Base-by-base conservation (phyloP, 2,888 invertebrate genomes). In the Pheosia tremula region DNA sequence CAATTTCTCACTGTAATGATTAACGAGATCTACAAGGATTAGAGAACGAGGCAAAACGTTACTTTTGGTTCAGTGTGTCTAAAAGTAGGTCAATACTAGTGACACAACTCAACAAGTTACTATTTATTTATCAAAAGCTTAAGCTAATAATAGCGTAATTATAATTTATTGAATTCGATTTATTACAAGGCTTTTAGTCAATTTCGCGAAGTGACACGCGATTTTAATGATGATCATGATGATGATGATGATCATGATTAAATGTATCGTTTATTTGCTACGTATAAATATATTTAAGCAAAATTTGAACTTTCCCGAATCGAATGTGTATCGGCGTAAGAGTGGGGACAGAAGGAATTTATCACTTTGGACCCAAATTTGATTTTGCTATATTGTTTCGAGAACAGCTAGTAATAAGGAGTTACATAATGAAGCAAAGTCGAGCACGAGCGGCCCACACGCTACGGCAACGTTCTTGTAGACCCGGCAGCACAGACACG, bases 291-390 rank as follows among this genome's bases (percentile, higher is more conserved):
- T 4, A 24, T 50, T 50, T 24, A 50, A 50, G 49, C 50, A 7
- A 24, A 50, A 50, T 50, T 50, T 50, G 13, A 50, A 37, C 9
- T 52, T 45, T 45, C n/a, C n/a, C 50, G 43, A n/a, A n/a, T 59
- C 55, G 58, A 62, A 60, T 60, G 41, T 43, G 60, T 50, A 54
- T 64, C 59, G 13, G 58, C 63, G 55, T 61, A 66, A 60, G 56
- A 62, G 37, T 54, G 50, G 56, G 64, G 66, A 67, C 69, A 67
- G 66, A 66, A 72, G 64, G 61, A 65, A 66, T 66, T 41, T 66
- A 59, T 60, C 62, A 64, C 47, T 65, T 73, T 75, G 76, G 73
- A 75, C 66, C 74, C 70, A 56, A 65, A 65, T 50, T 50, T 24
- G 47, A 9, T 11, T 47, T 5, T 5, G 11, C 47, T 47, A n/a